Conservation (phyloP, 2,797 vertebrate genomes). For the Acropternis orthonyx region DNA sequence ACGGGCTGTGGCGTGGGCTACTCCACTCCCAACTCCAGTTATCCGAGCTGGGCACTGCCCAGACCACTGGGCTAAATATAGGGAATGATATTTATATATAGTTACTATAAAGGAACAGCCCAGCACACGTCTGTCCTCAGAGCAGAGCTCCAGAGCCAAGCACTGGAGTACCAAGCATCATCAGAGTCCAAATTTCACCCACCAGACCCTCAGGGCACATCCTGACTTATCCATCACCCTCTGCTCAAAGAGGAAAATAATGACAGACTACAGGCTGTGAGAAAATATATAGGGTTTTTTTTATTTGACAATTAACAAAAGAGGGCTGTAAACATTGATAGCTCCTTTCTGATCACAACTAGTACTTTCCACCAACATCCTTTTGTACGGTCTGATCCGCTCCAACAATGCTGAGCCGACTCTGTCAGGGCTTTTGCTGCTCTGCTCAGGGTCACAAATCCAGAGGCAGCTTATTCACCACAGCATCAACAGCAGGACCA, state of each 20-base stretch:
- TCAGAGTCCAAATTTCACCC: not conserved
- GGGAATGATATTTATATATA: fast-evolving
- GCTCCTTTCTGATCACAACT: constrained; percentile 62
- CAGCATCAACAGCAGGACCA: not conserved
- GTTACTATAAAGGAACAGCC: not conserved
- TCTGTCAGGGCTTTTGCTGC: constrained; percentile 66
- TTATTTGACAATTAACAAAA: constrained; percentile 56
- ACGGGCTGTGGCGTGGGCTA: fast-evolving
- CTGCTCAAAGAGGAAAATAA: not conserved
- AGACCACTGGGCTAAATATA: not conserved
- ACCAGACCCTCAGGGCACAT: not conserved
- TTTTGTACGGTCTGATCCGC: constrained; percentile 55
- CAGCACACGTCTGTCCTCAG: fast-evolving
- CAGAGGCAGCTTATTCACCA: constrained; percentile 37
- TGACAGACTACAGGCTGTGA: not conserved
- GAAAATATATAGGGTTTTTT: not conserved
- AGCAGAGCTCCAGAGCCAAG: not conserved
- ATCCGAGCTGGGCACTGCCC: not conserved
- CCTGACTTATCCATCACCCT: not conserved
- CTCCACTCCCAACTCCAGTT: fast-evolving
- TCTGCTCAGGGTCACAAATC: constrained; percentile 36
- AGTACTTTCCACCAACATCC: constrained; percentile 64
- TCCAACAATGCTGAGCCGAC: constrained; percentile 50
- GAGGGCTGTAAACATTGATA: constrained; percentile 48
- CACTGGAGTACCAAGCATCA: fast-evolving